Conservation (phyloP, 2,113 vertebrate genomes). For the Anseranas semipalmata region DNA sequence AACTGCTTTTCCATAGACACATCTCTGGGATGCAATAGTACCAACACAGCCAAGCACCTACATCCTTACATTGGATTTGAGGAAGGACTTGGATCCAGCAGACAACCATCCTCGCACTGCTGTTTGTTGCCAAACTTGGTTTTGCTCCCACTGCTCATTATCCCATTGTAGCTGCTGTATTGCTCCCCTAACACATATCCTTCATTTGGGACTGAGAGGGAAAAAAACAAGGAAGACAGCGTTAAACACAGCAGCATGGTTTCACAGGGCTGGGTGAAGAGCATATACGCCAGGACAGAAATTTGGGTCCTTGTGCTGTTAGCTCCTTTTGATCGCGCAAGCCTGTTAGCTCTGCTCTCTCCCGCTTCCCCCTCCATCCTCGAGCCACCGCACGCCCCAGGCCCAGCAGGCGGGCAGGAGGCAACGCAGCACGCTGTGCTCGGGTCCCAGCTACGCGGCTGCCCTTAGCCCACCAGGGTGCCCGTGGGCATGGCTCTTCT, state of each 20-base stretch:
- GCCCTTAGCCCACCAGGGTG: background rate
- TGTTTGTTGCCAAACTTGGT: background rate
- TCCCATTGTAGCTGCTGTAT: background rate
- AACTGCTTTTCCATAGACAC: background rate
- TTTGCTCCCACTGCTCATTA: background rate
- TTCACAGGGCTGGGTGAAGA: background rate
- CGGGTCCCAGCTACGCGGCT: accelerated
- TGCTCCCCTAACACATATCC: background rate
- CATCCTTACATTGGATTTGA: background rate
- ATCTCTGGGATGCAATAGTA: background rate
- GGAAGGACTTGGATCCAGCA: background rate
- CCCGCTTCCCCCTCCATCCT: background rate
- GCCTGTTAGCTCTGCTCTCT: background rate
- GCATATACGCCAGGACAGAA: background rate
- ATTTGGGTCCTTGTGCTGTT: background rate
- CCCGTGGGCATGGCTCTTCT: background rate
- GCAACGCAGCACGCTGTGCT: accelerated
- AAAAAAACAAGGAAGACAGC: background rate
- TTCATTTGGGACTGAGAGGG: background rate
- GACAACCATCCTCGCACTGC: background rate
- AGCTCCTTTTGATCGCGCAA: constrained; percentile 8
- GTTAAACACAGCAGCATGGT: background rate
- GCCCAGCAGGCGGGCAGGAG: background rate
- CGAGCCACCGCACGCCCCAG: accelerated
- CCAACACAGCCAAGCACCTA: background rate